These are phyloP conservation scores for Schizotus pectinicornis DNA, from an alignment of 2,888 invertebrate genomes.

Conservation along the genomic window DNA sequence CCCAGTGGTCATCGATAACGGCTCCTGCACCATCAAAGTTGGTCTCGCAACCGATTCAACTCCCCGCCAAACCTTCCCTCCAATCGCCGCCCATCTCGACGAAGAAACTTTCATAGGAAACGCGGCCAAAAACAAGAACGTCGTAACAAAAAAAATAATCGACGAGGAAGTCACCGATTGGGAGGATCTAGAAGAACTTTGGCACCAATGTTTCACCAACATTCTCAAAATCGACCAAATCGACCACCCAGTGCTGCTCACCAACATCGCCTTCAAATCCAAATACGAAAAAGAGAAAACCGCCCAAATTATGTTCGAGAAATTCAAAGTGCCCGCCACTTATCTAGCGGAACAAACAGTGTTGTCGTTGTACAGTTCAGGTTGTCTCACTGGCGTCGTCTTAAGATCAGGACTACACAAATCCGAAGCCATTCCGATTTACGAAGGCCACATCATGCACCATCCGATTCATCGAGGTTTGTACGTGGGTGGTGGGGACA, in stretches of 20 bases:
- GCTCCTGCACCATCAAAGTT: constrained; percentile 26
- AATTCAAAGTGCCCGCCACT: constrained; percentile 26
- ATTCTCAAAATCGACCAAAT: constrained; percentile 14
- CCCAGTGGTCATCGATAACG: constrained; percentile 26
- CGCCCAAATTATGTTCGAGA: constrained; percentile 33
- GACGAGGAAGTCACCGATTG: constrained; percentile 24
- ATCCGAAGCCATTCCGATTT: constrained; percentile 32
- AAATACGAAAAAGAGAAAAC: constrained; percentile 33
- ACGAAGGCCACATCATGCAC: constrained; percentile 23
- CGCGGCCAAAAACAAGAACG: background rate
- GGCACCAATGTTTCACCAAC: background rate
- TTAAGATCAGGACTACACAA: constrained; percentile 32
- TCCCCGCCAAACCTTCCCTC: constrained; percentile 27
- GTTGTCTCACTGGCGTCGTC: constrained; percentile 30
- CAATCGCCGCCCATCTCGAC: constrained; percentile 6
- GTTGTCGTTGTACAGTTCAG: constrained; percentile 28
- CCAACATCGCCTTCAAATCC: constrained; percentile 24
- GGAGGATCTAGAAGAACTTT: constrained; percentile 24
- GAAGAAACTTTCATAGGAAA: constrained; percentile 8
- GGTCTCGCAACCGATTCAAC: constrained; percentile 25
- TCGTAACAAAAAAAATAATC: constrained; percentile 3
- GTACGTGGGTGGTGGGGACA: background rate
- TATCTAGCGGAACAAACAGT: constrained; percentile 31
- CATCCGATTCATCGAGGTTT: background rate
- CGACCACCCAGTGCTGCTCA: constrained; percentile 27